Percentiles rank a stretch among this genome's conserved stretches.
These are phyloP conservation scores for Philereme vetulata DNA, from an alignment of 2,888 invertebrate species.

Conservation along the genomic window DNA sequence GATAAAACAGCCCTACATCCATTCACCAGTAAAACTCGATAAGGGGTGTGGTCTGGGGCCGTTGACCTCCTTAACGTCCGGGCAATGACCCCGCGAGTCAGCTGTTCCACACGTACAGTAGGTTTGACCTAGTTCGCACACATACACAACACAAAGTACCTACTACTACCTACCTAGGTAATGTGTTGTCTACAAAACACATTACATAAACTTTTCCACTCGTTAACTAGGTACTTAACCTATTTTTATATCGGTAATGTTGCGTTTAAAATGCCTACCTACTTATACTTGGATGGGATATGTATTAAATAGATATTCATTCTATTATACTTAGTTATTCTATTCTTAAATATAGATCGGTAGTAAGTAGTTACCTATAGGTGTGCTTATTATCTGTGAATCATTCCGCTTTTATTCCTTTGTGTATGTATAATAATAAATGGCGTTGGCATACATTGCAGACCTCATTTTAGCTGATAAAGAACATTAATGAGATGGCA, in stretches of 20 bases:
- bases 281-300: neutral
- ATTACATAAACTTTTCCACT: constrained; percentile 52
- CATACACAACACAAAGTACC: constrained; percentile 25
- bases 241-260: constrained; percentile 23
- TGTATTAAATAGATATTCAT: neutral
- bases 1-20: constrained; percentile 46
- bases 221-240: constrained; percentile 32
- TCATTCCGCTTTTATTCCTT: constrained; percentile 31
- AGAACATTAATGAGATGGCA: constrained; percentile 6
- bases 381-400: constrained; percentile 12
- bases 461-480: constrained; percentile 26
- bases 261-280: neutral
- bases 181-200: constrained; percentile 33
- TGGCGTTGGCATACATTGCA: constrained; percentile 20
- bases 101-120: constrained; percentile 63
- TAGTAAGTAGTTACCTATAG: constrained; percentile 16
- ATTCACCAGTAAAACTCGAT: constrained; percentile 45
- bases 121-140: constrained; percentile 42
- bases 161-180: neutral
- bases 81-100: constrained; percentile 64
- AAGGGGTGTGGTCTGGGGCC: constrained; percentile 54
- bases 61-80: constrained; percentile 51
- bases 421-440: constrained; percentile 26
- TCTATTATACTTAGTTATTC: neutral
- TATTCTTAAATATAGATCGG: neutral